Evolutionary conservation across 2,113 vertebrate species (phyloP).

Genomic region (Sylvilagus bachmani): DNA sequence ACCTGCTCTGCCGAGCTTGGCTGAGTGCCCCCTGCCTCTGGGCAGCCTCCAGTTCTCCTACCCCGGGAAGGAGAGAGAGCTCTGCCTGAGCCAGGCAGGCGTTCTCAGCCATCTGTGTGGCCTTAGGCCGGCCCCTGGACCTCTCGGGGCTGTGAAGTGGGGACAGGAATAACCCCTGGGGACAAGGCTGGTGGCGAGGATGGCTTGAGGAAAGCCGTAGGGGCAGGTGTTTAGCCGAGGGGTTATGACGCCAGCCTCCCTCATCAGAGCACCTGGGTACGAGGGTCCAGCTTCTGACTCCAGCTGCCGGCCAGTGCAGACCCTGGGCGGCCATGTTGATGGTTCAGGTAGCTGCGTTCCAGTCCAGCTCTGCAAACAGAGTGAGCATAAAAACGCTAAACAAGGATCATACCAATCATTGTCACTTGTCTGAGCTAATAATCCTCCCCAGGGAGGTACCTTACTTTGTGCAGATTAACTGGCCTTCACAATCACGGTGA

Average conservation of each 20-base stretch:
- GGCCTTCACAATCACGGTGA: not conserved
- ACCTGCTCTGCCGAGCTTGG: too few relatives aligned
- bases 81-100: not conserved
- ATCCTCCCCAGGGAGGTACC: not conserved
- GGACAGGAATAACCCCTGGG: not conserved
- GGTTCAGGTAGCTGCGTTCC: too few relatives aligned
- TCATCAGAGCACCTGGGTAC: too few relatives aligned
- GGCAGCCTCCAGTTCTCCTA: too few relatives aligned
- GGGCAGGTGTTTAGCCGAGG: too few relatives aligned
- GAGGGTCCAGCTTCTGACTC: too few relatives aligned
- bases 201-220: not conserved
- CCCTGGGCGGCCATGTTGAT: too few relatives aligned
- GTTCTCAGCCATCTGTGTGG: not conserved
- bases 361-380: not conserved
- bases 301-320: too few relatives aligned
- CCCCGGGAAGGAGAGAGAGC: not conserved
- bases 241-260: too few relatives aligned
- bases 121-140: not conserved
- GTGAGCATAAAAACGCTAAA: not conserved
- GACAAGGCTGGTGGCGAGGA: not conserved
- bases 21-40: not conserved
- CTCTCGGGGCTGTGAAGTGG: slow-evolving; percentile 7
- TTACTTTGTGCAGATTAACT: not conserved
- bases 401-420: not conserved
- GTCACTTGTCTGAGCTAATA: slow-evolving; percentile 37